Evolutionary conservation across 2,113 vertebrate species (phyloP), one percentile per base, ranked within the genome.

Genomic region (Polypterus bichir): DNA sequence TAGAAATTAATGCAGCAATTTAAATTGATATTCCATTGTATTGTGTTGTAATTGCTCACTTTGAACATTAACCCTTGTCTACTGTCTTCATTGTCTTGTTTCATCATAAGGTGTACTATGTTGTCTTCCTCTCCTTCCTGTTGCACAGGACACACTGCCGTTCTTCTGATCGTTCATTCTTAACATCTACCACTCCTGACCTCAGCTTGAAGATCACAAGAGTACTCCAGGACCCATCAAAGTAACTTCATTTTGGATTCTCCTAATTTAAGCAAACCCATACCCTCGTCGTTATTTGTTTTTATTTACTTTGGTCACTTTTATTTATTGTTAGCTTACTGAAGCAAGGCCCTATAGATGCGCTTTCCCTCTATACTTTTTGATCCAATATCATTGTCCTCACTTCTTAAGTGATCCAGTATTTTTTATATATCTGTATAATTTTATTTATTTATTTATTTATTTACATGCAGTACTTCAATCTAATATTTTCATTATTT

Each of bases 181-280:
- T 86, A 70, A 81, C 82, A 79, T 83, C 86, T 76, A 77, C 86
- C 71, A 84, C 79, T 82, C 77, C 84, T 58, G 84, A 88, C 82
- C 85, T 82, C 84, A 82, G 77, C 75, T 69, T 82, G 81, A 86
- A 84, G 84, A 82, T 85, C 69, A 84, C 81, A 80, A 88, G 81
- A 77, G 81, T 84, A 76, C 67, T 79, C 70, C 60, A 78, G 82
- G 85, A 86, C 71, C 84, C 83, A 74, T 76, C 86, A 71, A 88
- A 88, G 86, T 88, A 88, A 86, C 79, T 66, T 65, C 63, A 63
- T 64, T 7, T 7, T 49, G 11, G 4, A 48, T 7, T 62, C 46
- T 57, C 49, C 64, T 62, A 62, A 48, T 61, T 58, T 48, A 27
- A 27, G 27, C 27, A 27, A 27, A 27, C 27, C 27, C 27, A 27